Evolutionary conservation across 37 sponge, comb jelly and placozoan genomes (phyloP).

Genomic region (Haliclona indistincta): DNA sequence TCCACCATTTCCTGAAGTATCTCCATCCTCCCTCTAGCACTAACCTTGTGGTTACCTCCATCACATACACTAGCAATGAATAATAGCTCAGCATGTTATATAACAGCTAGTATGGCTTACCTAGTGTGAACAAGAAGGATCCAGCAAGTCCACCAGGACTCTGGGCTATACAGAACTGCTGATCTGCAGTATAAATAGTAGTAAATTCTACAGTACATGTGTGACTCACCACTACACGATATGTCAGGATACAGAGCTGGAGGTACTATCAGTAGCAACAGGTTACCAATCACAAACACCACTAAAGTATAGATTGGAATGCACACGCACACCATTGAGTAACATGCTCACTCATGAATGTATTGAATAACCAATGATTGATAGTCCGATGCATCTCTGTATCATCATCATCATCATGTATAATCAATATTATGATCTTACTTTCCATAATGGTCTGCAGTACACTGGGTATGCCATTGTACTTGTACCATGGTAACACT

Average conservation of each 20-base stretch:
- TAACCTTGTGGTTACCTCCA: too few relatives aligned
- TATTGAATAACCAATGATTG: conserved; percentile 5
- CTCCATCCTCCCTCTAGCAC: too few relatives aligned
- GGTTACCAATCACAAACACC: conserved; percentile 27
- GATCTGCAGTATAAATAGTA: neutral
- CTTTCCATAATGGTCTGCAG: too few relatives aligned
- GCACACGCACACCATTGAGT: too few relatives aligned
- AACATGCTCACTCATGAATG: neutral
- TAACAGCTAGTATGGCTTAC: conserved; percentile 5
- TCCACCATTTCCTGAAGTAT: neutral
- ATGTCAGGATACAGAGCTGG: too few relatives aligned
- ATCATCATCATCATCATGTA: too few relatives aligned
- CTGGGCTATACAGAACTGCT: neutral
- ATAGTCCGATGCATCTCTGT: neutral
- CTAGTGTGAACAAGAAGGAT: neutral
- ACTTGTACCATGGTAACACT: too few relatives aligned
- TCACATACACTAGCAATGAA: neutral
- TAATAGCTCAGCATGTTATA: neutral
- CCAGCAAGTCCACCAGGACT: neutral
- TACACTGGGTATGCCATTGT: too few relatives aligned
- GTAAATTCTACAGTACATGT: too few relatives aligned
- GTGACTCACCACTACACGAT: too few relatives aligned
- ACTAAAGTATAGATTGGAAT: too few relatives aligned
- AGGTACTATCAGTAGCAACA: conserved; percentile 36
- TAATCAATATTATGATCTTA: too few relatives aligned